These are phyloP conservation scores for Caenorhabditis latens DNA, from an alignment of 1,140 invertebrate species.

Conservation along the genomic window DNA sequence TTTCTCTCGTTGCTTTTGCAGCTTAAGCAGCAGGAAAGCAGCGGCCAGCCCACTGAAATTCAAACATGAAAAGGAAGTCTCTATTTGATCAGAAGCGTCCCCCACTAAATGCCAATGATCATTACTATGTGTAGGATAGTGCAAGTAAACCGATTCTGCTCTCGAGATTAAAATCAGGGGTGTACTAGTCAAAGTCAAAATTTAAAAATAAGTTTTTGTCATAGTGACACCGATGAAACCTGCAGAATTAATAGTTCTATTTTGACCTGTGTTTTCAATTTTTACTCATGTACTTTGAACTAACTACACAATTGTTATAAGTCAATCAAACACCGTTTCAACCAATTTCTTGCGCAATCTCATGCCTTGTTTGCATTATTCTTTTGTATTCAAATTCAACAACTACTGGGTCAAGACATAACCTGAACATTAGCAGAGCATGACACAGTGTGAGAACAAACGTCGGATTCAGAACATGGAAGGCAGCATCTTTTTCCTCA, in stretches of 20 bases:
- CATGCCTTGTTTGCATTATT: background rate
- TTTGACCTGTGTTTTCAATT: background rate
- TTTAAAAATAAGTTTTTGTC: no score
- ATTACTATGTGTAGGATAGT: background rate
- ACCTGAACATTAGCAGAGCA: slow-evolving; percentile 60
- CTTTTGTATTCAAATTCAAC: background rate
- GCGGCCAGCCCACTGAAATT: slow-evolving; percentile 58
- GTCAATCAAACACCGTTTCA: background rate
- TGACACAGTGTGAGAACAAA: slow-evolving; percentile 60
- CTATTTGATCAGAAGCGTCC: slow-evolving; percentile 14
- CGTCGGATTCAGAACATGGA: slow-evolving; percentile 59
- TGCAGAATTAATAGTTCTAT: background rate
- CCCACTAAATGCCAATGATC: slow-evolving; percentile 8
- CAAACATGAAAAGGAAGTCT: background rate
- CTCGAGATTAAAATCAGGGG: background rate
- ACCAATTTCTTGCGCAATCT: background rate
- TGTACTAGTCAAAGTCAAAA: no score
- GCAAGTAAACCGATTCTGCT: background rate
- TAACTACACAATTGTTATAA: background rate
- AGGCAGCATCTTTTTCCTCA: slow-evolving; percentile 23
- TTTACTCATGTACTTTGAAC: background rate
- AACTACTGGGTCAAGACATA: background rate
- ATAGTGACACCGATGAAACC: no score
- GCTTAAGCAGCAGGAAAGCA: slow-evolving; percentile 53
- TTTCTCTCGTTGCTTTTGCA: slow-evolving; percentile 62